Conservation (phyloP, 2,113 vertebrate species). For the Anseranas semipalmata region DNA sequence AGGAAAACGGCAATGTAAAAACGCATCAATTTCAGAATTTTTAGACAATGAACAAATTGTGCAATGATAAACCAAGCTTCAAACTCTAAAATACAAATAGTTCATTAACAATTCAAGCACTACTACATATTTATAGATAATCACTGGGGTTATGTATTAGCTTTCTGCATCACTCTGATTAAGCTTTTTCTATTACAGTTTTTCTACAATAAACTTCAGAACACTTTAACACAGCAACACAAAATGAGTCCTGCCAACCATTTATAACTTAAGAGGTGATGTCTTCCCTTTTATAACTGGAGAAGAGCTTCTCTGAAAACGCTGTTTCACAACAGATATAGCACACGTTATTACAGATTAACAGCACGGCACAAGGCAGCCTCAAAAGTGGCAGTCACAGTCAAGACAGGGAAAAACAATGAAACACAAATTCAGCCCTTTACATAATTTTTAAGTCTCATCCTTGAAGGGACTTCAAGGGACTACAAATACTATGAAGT, state of each 20-base stretch:
- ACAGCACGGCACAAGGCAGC: not conserved
- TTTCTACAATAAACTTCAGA: not conserved
- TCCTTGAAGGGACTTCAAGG: not conserved
- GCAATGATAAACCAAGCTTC: slow-evolving; percentile 34
- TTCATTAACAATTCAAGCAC: slow-evolving; percentile 43
- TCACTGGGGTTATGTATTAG: not conserved
- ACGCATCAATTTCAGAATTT: not conserved
- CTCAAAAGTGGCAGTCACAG: not conserved
- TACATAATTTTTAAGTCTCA: not conserved
- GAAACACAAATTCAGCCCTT: not conserved
- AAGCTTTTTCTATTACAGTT: not conserved
- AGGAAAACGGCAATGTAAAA: not conserved
- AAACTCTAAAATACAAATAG: slow-evolving; percentile 41
- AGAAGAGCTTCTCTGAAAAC: not conserved
- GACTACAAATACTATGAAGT: not conserved
- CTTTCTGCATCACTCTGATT: slow-evolving; percentile 9
- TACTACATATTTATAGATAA: slow-evolving; percentile 22
- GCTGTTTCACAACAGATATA: not conserved
- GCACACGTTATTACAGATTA: not conserved
- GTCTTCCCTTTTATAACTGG: not conserved
- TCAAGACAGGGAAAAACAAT: not conserved
- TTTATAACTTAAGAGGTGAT: not conserved
- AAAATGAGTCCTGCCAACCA: not conserved
- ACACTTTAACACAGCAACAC: not conserved
- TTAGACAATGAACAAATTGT: slow-evolving; percentile 38